Percentiles rank a stretch among this genome's conserved stretches.
phyloP scores from a whole-genome alignment of 2,113 vertebrate genomes.

The Caracal caracal region DNA sequence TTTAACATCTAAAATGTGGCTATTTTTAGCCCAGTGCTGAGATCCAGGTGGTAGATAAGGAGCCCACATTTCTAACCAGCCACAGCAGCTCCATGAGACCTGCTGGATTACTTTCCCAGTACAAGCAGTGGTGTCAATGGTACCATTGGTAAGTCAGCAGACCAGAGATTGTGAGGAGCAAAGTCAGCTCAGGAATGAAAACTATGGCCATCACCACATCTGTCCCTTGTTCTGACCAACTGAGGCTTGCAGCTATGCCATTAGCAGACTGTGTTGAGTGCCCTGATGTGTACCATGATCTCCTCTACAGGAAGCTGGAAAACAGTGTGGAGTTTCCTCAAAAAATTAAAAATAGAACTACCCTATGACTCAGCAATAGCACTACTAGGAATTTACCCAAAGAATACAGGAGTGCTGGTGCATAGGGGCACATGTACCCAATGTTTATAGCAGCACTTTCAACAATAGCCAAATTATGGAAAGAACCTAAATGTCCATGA shows the following conservation, averaged over 20 bases:
- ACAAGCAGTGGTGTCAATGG: background rate
- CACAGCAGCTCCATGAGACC: no score
- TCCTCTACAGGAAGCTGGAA: no score
- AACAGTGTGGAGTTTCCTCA: no score
- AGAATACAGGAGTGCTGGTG: no score
- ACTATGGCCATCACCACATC: background rate
- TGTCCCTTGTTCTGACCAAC: background rate
- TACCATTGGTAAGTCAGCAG: background rate
- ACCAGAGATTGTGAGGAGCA: background rate
- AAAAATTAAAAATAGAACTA: no score
- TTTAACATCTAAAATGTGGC: background rate
- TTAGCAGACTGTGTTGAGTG: accelerated
- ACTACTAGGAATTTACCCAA: no score
- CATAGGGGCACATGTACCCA: no score
- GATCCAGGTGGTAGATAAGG: background rate
- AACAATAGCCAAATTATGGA: no score
- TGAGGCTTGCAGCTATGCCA: background rate
- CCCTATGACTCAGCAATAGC: no score
- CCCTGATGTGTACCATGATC: background rate
- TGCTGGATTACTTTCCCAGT: background rate
- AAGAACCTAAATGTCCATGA: no score
- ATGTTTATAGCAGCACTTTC: no score
- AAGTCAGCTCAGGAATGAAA: no score
- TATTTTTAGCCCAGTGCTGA: background rate
- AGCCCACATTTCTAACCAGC: background rate